A percentile compares a stretch with the other conserved stretches of the same genome.
Evolutionary conservation across 2,888 invertebrate species (phyloP).

Genomic region (Coelinius sp.): DNA sequence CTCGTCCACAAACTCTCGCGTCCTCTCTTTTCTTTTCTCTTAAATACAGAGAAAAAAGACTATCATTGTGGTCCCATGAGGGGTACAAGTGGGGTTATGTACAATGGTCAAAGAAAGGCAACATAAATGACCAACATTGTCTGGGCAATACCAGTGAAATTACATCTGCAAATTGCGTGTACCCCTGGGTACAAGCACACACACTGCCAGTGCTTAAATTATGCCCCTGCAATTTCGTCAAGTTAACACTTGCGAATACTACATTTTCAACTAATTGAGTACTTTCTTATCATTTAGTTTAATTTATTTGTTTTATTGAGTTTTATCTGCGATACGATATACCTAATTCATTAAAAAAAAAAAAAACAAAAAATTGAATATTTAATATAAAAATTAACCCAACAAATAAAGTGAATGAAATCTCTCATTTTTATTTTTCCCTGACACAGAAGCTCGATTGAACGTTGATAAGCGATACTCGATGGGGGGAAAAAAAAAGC

Average conservation of each 20-base stretch:
- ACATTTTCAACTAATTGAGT: conserved; percentile 20
- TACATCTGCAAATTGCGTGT: conserved; percentile 35
- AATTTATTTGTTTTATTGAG: too few relatives aligned
- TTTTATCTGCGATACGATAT: too few relatives aligned
- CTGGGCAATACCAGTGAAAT: conserved; percentile 9
- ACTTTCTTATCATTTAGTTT: neutral
- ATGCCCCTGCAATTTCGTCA: conserved; percentile 31
- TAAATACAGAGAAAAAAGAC: neutral
- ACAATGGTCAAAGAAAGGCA: conserved; percentile 20
- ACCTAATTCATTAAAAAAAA: too few relatives aligned
- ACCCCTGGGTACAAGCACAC: conserved; percentile 6
- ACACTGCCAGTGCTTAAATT: conserved; percentile 25
- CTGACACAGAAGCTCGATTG: conserved; percentile 58
- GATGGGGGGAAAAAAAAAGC: conserved; percentile 57
- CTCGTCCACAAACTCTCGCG: neutral
- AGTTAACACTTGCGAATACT: conserved; percentile 8
- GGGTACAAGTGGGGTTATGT: neutral
- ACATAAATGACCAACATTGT: conserved; percentile 9
- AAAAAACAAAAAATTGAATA: too few relatives aligned
- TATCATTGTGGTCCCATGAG: neutral
- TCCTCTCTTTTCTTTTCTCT: neutral
- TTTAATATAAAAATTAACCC: too few relatives aligned
- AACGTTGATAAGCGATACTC: conserved; percentile 65
- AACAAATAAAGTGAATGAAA: too few relatives aligned
- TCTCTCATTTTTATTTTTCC: conserved; percentile 40